phyloP scores from a whole-genome alignment of 64 coral and sea anemone genomes.

The Montipora efflorescens region DNA sequence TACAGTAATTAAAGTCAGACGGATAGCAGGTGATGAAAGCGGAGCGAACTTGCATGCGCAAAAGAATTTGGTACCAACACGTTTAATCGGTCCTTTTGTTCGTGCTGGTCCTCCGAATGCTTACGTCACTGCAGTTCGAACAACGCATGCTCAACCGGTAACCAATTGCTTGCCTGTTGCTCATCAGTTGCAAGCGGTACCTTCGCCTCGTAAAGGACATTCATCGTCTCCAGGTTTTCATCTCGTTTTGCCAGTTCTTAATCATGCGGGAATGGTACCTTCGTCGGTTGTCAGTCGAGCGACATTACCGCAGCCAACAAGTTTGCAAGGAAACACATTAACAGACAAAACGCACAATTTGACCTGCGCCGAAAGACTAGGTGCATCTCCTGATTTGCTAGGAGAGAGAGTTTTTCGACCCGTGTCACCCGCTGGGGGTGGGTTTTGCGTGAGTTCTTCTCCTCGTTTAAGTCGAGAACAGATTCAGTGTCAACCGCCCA shows the following conservation, averaged over 20 bases:
- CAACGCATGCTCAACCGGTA: background rate
- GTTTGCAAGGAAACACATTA: background rate
- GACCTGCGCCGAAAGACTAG: background rate
- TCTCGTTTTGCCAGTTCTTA: constrained; percentile 1
- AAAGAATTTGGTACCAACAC: background rate
- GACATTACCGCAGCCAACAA: background rate
- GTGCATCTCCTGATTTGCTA: constrained; percentile 17
- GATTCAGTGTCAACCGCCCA: background rate
- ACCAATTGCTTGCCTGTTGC: background rate
- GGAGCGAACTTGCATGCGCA: background rate
- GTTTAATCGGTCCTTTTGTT: constrained; percentile 32
- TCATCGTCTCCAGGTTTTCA: background rate
- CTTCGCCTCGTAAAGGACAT: constrained; percentile 19
- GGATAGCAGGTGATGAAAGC: background rate
- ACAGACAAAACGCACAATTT: background rate
- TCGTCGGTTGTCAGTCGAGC: background rate
- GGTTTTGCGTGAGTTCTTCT: background rate
- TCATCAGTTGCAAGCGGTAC: background rate
- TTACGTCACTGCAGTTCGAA: constrained; percentile 7
- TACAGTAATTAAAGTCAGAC: background rate
- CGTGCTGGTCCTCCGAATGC: constrained; percentile 3
- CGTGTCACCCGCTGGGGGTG: constrained; percentile 1
- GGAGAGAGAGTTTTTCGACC: constrained; percentile 17
- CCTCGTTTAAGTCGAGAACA: background rate
- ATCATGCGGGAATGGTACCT: background rate